Evolutionary conservation across 2,113 vertebrate species (phyloP).

Genomic region (Ameiurus melas): DNA sequence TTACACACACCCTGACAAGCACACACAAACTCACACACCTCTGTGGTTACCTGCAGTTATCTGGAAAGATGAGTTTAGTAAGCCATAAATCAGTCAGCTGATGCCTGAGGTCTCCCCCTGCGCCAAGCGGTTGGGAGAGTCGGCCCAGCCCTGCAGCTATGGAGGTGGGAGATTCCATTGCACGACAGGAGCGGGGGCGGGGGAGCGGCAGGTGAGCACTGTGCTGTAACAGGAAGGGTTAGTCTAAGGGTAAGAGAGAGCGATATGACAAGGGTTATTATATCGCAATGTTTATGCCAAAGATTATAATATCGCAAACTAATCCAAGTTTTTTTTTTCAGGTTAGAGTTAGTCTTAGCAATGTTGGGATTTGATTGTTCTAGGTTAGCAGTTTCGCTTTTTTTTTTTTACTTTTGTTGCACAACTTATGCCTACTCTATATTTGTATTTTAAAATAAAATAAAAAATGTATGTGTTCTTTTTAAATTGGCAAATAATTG

Average conservation of each 20-base stretch:
- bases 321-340: not conserved
- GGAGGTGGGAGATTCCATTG: slow-evolving; percentile 67
- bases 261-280: not conserved
- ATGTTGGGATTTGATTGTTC: not conserved
- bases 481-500: not conserved
- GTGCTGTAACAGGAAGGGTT: slow-evolving; percentile 54
- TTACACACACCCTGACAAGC: slow-evolving; percentile 64
- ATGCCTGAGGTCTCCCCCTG: slow-evolving; percentile 58
- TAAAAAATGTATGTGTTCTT: not conserved
- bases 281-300: not conserved
- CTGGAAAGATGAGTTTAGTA: slow-evolving; percentile 72
- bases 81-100: slow-evolving; percentile 74
- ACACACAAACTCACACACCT: slow-evolving; percentile 67
- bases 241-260: slow-evolving; percentile 53
- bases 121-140: slow-evolving; percentile 56
- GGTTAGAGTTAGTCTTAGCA: not conserved
- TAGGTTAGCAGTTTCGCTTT: not conserved
- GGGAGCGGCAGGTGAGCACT: slow-evolving; percentile 63
- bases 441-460: no score
- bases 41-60: slow-evolving; percentile 67
- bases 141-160: slow-evolving; percentile 74
- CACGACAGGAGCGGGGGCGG: slow-evolving; percentile 57
- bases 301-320: not conserved
- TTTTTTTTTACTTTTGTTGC: not conserved
- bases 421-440: not conserved